phyloP scores from a whole-genome alignment of 64 coral and sea anemone genomes.

The Platygyra sinensis region DNA sequence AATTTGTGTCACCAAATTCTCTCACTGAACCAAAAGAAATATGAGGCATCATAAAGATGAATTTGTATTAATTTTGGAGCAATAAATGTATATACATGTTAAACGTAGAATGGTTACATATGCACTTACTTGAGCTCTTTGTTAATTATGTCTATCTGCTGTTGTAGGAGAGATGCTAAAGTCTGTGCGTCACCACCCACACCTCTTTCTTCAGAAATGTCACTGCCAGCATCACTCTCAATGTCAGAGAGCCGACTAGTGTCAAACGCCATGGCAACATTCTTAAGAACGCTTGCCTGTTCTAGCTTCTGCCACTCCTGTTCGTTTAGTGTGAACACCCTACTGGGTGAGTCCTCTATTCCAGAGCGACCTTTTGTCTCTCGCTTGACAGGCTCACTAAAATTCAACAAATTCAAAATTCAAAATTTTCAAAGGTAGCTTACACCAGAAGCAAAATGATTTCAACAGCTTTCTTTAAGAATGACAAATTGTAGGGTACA shows the following conservation, averaged over 20 bases:
- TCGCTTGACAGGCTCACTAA: slow-evolving; percentile 27
- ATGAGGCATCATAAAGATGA: too few relatives aligned
- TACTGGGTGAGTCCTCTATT: slow-evolving; percentile 78
- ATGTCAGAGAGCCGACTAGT: slow-evolving; percentile 48
- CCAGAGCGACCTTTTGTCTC: slow-evolving; percentile 84
- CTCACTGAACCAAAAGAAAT: too few relatives aligned
- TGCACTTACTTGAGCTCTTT: slow-evolving; percentile 75
- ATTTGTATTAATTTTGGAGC: too few relatives aligned
- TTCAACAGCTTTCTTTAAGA: too few relatives aligned
- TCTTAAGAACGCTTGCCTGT: slow-evolving; percentile 90
- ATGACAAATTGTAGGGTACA: too few relatives aligned
- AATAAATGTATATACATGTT: too few relatives aligned
- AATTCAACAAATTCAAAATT: background rate
- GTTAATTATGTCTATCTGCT: slow-evolving; percentile 97
- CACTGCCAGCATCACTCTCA: slow-evolving; percentile 62
- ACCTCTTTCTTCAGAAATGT: slow-evolving; percentile 44
- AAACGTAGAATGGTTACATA: too few relatives aligned
- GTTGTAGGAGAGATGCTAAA: slow-evolving; percentile 85
- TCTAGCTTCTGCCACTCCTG: slow-evolving; percentile 99
- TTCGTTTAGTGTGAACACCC: slow-evolving; percentile 93
- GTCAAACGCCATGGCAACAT: slow-evolving; percentile 91
- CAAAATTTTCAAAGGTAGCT: too few relatives aligned
- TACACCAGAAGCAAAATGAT: too few relatives aligned
- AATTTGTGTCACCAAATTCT: too few relatives aligned
- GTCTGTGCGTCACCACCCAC: slow-evolving; percentile 79